Percentiles rank a stretch among this genome's conserved stretches.
Conservation (phyloP, 2,888 invertebrate genomes). For the Eristalis tenax region DNA sequence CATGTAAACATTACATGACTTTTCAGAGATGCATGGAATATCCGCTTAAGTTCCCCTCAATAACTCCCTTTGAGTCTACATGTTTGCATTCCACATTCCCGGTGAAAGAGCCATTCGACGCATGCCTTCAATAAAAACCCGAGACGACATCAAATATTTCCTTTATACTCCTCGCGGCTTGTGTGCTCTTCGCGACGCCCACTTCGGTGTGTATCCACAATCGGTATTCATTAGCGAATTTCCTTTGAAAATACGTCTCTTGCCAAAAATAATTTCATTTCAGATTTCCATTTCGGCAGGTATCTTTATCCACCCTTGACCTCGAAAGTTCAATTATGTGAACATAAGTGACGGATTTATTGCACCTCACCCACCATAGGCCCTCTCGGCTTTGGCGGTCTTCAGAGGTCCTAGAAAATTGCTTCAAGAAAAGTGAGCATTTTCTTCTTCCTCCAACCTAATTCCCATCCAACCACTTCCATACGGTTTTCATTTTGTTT, state of each 20-base stretch:
- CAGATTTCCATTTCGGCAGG: neutral
- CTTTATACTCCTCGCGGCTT: neutral
- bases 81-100: too few species aligned
- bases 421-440: neutral
- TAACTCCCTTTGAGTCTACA: too few species aligned
- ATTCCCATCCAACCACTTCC: neutral
- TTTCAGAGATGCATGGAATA: too few species aligned
- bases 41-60: too few species aligned
- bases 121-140: neutral
- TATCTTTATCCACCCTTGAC: neutral
- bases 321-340: slow-evolving; percentile 28
- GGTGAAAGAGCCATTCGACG: neutral
- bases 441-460: slow-evolving; percentile 1
- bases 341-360: slow-evolving; percentile 37
- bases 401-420: neutral
- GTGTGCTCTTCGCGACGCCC: neutral
- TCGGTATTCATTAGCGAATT: neutral
- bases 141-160: neutral
- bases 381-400: neutral
- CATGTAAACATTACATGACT: too few species aligned
- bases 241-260: neutral
- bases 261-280: slow-evolving; percentile 11
- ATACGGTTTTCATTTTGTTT: slow-evolving; percentile 19
- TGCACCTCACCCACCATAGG: neutral
- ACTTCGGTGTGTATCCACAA: neutral